Base-by-base conservation (phyloP, 1,140 invertebrate species). In the Doryteuthis pealeii region DNA sequence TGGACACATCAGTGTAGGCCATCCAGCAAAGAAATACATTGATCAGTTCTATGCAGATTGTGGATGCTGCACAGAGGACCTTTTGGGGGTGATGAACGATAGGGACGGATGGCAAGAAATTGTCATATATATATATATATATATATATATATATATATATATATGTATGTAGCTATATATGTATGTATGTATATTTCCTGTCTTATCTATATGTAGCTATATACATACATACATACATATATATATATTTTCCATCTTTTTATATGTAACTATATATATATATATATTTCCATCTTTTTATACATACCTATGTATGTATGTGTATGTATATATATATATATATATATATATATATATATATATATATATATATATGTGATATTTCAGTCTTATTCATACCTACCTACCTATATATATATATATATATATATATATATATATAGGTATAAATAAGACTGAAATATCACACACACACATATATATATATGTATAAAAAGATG, bases 261-360 rank as follows among this genome's bases (percentile, higher is more conserved):
- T n/a, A 71, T 28, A 58, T 58, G 15, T 58, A 58, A 5, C 4
- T 58, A 58, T 58, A 58, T 58, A 58, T 58, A 28, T 58, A 58
- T 28, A 10, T 35, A 22, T 35, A 68, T 68, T 6, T 68, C 5
- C 28, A 68, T 31, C 3, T 30, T 4, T 68, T 3, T 32, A 35
- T 68, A 68, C 28, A 35, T 68, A 30, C 28, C 3, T 68, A 68
- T 68, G 10, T 35, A 68, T 35, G 28, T 32, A 68, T 31, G 33
- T 32, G 10, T 32, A 68, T 31, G 10, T 32, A 68, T 31, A 35
- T 30, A 68, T 35, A 31, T 68, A 35, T 68, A 68, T 68, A 68
- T 31, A 22, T 68, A 35, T 68, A 35, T 32, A 35, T 68, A 68
- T 35, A 35, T 68, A 35, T 68, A 22, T 68, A 68, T 68, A 32